Evolutionary conservation across 2,113 vertebrate genomes (phyloP), one percentile per base, ranked within the genome.

Genomic region (Semnopithecus entellus): DNA sequence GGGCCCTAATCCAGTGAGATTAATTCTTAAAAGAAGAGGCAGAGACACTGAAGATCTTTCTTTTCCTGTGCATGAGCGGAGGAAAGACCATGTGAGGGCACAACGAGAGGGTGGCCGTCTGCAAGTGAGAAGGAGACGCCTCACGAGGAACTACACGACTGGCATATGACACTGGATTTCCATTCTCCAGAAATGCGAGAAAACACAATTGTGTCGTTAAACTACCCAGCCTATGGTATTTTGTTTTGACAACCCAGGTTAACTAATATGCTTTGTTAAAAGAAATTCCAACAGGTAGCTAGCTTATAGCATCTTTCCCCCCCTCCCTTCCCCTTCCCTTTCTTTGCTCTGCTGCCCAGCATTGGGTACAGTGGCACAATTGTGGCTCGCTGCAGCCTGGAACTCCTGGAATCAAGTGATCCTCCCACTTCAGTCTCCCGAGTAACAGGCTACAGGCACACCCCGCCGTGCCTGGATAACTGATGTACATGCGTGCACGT

Each of bases 241-340:
- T 70, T 85, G 32, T 68, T 90, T 25, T 50, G 48, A 38, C 0
- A 76, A 1, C 38, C 52, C 5, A 3, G 50, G n/a, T 8, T 75
- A 23, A 86, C 32, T 64, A 25, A 64, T 16, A 50, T 5, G 92
- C 32, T 43, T 66, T 50, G 8, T 20, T 57, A 78, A 57, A 76
- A 96, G 59, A 66, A 57, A 73, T n/a, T 48, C 32, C 40, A 94
- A 68, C 35, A 52, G 83, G 18, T n/a, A 89, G 48, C 6, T 89
- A 89, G 55, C 9, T 89, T 75, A 57, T 1, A 64, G 18, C 4
- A 80, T 55, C 61, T 64, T 27, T 5, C 25, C 25, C 27, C 10
- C 23, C 59, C 25, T 61, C 1, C 9, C 59, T 4, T 61, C 9
- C 59, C 59, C 27, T 64, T 12, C 61, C 12, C 27, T 30, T 30